Conservation (phyloP, 2,888 invertebrate genomes). For the Cinara cedri region DNA sequence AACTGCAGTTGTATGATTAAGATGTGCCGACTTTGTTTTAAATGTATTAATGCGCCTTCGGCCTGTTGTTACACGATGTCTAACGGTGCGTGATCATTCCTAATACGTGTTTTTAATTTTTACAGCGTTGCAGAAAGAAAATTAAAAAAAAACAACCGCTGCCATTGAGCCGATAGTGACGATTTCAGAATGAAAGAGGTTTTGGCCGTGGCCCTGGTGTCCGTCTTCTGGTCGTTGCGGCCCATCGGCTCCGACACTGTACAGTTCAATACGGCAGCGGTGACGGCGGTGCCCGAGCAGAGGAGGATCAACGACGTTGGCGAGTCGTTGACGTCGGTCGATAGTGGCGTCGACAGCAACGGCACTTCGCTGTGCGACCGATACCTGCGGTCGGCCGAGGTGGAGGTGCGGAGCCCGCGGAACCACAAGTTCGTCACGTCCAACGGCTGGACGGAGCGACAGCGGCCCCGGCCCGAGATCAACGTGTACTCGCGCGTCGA, state of each 20-base stretch:
- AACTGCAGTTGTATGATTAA: too few species aligned
- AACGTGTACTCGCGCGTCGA: slow-evolving; percentile 45
- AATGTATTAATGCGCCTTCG: too few species aligned
- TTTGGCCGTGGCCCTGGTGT: neutral
- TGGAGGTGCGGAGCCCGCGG: slow-evolving; percentile 37
- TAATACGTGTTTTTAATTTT: too few species aligned
- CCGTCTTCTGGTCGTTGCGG: neutral
- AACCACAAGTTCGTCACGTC: slow-evolving; percentile 52
- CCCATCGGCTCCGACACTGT: slow-evolving; percentile 2
- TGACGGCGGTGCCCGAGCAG: neutral
- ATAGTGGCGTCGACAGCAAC: neutral
- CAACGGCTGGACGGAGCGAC: slow-evolving; percentile 50
- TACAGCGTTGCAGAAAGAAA: too few species aligned
- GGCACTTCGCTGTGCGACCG: slow-evolving; percentile 26
- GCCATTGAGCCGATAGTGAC: neutral
- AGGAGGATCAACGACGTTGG: neutral
- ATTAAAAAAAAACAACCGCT: too few species aligned
- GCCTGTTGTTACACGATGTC: too few species aligned
- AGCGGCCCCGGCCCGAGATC: slow-evolving; percentile 42
- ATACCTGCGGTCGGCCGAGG: slow-evolving; percentile 23
- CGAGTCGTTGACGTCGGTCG: neutral
- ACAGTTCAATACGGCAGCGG: neutral
- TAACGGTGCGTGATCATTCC: too few species aligned
- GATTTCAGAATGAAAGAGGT: slow-evolving; percentile 6
- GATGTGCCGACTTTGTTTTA: too few species aligned